These are phyloP conservation scores for Holotrichia oblita DNA, from an alignment of 1,140 invertebrate genomes.

Conservation along the genomic window DNA sequence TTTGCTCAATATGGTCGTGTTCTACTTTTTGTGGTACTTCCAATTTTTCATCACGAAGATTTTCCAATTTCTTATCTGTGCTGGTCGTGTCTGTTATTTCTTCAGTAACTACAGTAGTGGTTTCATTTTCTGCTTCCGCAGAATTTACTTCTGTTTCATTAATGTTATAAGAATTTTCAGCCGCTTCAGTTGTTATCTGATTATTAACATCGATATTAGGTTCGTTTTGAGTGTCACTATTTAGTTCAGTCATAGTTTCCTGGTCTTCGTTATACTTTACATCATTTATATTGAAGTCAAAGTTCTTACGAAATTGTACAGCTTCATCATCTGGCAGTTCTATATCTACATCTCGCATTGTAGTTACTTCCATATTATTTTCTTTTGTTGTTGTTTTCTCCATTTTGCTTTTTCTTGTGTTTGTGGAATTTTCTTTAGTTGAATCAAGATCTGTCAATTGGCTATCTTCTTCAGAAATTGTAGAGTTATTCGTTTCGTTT, in stretches of 20 bases:
- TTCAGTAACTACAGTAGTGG: slow-evolving; percentile 30
- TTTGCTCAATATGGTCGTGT: slow-evolving; percentile 58
- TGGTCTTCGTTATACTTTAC: neutral
- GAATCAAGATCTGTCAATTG: too few relatives aligned
- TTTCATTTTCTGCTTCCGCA: neutral
- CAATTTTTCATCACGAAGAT: neutral
- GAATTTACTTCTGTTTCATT: neutral
- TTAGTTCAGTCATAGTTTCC: neutral
- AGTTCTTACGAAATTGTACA: too few relatives aligned
- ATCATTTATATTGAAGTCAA: neutral
- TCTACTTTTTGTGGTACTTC: neutral
- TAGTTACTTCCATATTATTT: too few relatives aligned
- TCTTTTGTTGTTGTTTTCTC: too few relatives aligned
- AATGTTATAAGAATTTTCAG: neutral
- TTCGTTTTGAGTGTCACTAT: neutral
- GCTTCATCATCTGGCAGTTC: too few relatives aligned
- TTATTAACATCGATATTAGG: neutral
- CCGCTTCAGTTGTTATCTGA: neutral
- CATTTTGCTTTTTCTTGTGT: too few relatives aligned
- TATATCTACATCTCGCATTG: too few relatives aligned
- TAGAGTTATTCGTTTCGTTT: neutral
- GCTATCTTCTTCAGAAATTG: too few relatives aligned
- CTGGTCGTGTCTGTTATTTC: neutral
- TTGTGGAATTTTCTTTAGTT: too few relatives aligned
- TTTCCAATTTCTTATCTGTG: neutral